A percentile compares a stretch with the other conserved stretches of the same genome.
phyloP scores from a whole-genome alignment of 2,797 vertebrate genomes.

The Spinibarbus caldwelli region DNA sequence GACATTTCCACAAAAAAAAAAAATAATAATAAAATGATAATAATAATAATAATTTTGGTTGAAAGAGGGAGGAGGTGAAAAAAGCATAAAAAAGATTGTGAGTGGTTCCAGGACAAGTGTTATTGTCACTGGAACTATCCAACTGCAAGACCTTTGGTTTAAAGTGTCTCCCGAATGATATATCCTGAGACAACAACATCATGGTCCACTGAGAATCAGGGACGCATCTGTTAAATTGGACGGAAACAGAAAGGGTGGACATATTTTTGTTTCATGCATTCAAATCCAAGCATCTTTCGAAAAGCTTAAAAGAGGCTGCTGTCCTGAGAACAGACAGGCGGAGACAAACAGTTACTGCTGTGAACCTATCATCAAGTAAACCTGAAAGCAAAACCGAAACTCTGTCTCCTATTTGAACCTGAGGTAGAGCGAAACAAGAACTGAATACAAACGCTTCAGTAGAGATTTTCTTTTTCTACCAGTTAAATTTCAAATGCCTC shows the following conservation, averaged over 20 bases:
- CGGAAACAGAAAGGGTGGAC: conserved; percentile 17
- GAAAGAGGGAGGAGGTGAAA: background rate
- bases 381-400: background rate
- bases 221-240: conserved; percentile 20
- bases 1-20: background rate
- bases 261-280: background rate
- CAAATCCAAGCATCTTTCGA: conserved; percentile 1
- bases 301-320: background rate
- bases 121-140: background rate
- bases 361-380: conserved; percentile 32
- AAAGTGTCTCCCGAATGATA: conserved; percentile 19
- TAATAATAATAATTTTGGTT: background rate
- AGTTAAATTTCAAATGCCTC: conserved; percentile 15
- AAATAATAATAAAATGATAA: no score
- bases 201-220: conserved; percentile 16
- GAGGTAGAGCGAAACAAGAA: background rate
- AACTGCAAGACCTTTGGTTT: conserved; percentile 8
- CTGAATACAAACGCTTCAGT: background rate
- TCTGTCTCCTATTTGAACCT: conserved; percentile 22
- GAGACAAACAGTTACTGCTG: conserved; percentile 13
- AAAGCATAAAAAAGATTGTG: background rate
- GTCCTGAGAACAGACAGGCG: conserved; percentile 12
- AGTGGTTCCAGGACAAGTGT: background rate
- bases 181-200: conserved; percentile 15
- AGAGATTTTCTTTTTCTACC: background rate